Evolutionary conservation across 2,797 vertebrate species (phyloP).

Genomic region (Perdix hodgsoniae): DNA sequence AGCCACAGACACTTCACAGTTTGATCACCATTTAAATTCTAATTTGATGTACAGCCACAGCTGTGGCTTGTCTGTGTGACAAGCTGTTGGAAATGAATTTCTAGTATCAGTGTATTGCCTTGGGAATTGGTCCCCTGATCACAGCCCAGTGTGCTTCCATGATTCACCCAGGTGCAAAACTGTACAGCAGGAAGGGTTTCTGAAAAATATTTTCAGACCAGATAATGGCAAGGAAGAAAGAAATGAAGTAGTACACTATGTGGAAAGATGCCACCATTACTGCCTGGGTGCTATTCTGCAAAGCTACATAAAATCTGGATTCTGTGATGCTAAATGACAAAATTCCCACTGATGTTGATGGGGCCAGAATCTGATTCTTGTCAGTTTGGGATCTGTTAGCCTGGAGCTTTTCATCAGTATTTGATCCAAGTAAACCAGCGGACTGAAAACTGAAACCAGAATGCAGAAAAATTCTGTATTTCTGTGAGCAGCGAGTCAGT

Average conservation of each 20-base stretch:
- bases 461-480: not conserved
- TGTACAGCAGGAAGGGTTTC: not conserved
- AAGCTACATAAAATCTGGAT: not conserved
- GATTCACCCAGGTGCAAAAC: not conserved
- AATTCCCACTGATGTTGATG: not conserved
- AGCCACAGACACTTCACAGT: not conserved
- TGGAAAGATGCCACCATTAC: not conserved
- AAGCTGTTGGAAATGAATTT: not conserved
- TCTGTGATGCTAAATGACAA: not conserved
- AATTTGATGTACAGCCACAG: not conserved
- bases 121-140: not conserved
- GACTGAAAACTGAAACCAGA: not conserved
- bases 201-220: not conserved
- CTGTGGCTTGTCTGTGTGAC: not conserved
- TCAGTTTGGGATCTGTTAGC: not conserved
- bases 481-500: not conserved
- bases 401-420: not conserved
- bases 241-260: not conserved
- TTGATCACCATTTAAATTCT: not conserved
- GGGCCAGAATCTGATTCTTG: not conserved
- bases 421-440: not conserved
- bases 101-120: not conserved
- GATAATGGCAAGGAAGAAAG: not conserved
- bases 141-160: not conserved
- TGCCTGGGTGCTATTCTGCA: not conserved